phyloP scores from a whole-genome alignment of 2,888 invertebrate genomes.

The Protula sp. region DNA sequence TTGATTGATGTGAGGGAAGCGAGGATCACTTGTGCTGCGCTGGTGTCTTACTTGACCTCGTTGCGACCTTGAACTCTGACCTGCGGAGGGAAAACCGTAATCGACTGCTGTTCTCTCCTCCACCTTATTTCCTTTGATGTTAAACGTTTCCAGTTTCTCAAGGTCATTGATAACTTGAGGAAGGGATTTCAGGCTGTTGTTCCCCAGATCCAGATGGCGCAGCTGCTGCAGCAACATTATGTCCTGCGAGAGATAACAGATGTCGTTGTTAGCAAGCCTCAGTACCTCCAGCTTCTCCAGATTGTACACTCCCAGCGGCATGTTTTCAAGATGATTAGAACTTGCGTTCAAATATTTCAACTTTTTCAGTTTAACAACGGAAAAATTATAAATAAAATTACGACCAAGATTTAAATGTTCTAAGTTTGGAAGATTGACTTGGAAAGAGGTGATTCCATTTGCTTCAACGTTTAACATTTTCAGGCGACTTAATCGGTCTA shows the following conservation, averaged over 20 bases:
- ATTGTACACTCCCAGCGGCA: constrained; percentile 42
- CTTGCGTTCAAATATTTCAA: constrained; percentile 39
- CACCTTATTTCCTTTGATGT: constrained; percentile 38
- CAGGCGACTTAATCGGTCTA: constrained; percentile 1
- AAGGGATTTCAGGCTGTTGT: constrained; percentile 38
- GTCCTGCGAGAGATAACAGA: constrained; percentile 40
- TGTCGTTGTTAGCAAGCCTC: constrained; percentile 36
- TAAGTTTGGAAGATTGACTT: constrained; percentile 30
- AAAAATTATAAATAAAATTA: constrained; percentile 39
- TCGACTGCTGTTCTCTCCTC: too few relatives aligned
- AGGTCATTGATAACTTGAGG: constrained; percentile 43
- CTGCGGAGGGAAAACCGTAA: too few relatives aligned
- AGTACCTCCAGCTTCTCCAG: constrained; percentile 34
- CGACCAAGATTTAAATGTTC: constrained; percentile 39
- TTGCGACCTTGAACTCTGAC: too few relatives aligned
- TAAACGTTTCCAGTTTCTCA: constrained; percentile 40
- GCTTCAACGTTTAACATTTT: constrained; percentile 19
- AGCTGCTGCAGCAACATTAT: constrained; percentile 38
- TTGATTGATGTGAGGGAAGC: too few relatives aligned
- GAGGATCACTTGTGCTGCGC: too few relatives aligned
- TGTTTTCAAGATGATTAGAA: constrained; percentile 37
- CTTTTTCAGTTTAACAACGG: constrained; percentile 35
- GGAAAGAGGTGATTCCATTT: constrained; percentile 35
- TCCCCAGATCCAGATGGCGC: constrained; percentile 38
- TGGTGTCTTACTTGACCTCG: too few relatives aligned